Evolutionary conservation across 2,797 vertebrate species (phyloP).

Genomic region (Catharus ustulatus): DNA sequence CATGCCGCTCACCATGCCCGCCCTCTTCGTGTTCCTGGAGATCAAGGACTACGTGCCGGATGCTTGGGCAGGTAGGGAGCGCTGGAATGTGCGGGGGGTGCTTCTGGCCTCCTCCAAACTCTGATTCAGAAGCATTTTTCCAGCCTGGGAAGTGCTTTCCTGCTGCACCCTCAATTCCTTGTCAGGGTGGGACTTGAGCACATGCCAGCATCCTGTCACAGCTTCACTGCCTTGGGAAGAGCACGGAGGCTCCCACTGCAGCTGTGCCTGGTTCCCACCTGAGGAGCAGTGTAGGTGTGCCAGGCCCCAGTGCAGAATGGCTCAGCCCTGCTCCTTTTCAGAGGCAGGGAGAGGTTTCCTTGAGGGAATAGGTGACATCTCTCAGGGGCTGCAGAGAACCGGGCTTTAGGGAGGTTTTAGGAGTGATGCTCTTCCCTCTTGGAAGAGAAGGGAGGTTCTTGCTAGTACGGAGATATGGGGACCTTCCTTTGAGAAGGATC

Average conservation of each 20-base stretch:
- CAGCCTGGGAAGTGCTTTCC: background rate
- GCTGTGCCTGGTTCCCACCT: background rate
- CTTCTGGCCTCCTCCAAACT: background rate
- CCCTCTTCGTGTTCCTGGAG: constrained; percentile 94
- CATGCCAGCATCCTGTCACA: background rate
- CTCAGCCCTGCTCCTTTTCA: background rate
- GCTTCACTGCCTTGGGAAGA: background rate
- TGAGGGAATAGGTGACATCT: background rate
- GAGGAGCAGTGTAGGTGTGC: background rate
- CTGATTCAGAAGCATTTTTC: background rate
- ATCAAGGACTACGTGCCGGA: constrained; percentile 97
- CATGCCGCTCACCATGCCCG: constrained; percentile 90
- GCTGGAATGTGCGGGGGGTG: accelerated
- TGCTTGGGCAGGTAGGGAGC: constrained; percentile 87
- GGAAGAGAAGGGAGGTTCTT: background rate
- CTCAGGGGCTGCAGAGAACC: background rate
- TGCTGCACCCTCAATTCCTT: background rate
- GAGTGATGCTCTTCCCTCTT: background rate
- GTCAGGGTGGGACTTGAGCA: background rate
- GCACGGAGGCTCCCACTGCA: background rate
- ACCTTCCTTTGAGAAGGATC: background rate
- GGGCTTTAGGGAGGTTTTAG: background rate
- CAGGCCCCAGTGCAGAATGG: background rate
- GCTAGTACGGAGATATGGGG: background rate
- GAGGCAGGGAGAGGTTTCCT: background rate